Evolutionary conservation across 1,140 invertebrate genomes (phyloP).

Genomic region (Sesamia nonagrioides): DNA sequence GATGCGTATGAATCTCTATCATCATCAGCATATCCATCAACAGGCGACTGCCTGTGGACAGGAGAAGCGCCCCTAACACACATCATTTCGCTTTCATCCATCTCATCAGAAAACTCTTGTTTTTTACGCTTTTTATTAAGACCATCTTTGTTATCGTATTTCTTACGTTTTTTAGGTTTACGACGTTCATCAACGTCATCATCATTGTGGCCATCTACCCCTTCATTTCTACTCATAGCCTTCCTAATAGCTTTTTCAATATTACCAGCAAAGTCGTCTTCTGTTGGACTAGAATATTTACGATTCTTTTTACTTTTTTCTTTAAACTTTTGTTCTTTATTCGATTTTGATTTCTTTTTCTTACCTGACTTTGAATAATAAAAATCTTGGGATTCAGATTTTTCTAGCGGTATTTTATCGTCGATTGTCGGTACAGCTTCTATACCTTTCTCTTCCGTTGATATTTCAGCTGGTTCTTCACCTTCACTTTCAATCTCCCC

Average conservation of each 20-base stretch:
- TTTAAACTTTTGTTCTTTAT: slow-evolving; percentile 79
- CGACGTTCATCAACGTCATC: slow-evolving; percentile 85
- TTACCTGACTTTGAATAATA: slow-evolving; percentile 84
- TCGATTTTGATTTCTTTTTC: slow-evolving; percentile 84
- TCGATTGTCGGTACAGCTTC: slow-evolving; percentile 58
- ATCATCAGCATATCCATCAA: slow-evolving; percentile 72
- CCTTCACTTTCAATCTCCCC: slow-evolving; percentile 89
- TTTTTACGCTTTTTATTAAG: slow-evolving; percentile 84
- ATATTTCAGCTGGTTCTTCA: slow-evolving; percentile 80
- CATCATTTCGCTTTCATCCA: slow-evolving; percentile 93
- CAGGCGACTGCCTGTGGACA: slow-evolving; percentile 78
- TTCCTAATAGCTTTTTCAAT: slow-evolving; percentile 93
- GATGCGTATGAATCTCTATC: slow-evolving; percentile 87
- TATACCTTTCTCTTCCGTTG: slow-evolving; percentile 68
- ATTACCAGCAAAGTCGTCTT: slow-evolving; percentile 92
- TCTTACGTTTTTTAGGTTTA: slow-evolving; percentile 86
- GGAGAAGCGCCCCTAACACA: slow-evolving; percentile 92
- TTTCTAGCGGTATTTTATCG: slow-evolving; percentile 66
- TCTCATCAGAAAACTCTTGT: slow-evolving; percentile 88
- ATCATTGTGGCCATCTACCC: slow-evolving; percentile 86
- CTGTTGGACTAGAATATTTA: slow-evolving; percentile 76
- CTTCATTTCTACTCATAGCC: slow-evolving; percentile 88
- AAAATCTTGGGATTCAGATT: slow-evolving; percentile 67
- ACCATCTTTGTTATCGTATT: slow-evolving; percentile 81
- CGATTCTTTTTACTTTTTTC: slow-evolving; percentile 81